Evolutionary conservation across 2,888 invertebrate species (phyloP).

Genomic region (Cristatella mucedo): DNA sequence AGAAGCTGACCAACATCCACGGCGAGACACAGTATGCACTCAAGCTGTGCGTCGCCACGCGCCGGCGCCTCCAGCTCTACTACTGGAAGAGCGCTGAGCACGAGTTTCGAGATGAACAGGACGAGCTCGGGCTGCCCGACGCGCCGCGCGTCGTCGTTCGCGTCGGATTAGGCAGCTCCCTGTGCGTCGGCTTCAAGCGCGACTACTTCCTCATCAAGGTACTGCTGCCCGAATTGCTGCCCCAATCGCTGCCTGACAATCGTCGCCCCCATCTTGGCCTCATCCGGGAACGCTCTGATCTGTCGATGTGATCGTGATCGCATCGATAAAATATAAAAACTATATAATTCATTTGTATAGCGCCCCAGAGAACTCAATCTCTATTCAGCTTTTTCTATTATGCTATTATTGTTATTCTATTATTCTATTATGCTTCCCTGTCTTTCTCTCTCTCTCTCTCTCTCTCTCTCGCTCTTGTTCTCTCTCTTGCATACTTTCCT

Average conservation of each 20-base stretch:
- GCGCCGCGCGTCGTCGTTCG: conserved; percentile 63
- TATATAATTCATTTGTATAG: not conserved
- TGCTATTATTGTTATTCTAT: too few species aligned
- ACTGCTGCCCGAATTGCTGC: conserved; percentile 36
- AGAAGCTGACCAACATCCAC: conserved; percentile 49
- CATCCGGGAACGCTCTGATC: too few species aligned
- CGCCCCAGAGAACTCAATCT: not conserved
- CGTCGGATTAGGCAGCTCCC: conserved; percentile 65
- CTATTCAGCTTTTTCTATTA: conserved; percentile 2
- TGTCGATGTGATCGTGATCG: conserved; percentile 1
- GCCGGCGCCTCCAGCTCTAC: conserved; percentile 49
- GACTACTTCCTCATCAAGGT: conserved; percentile 64
- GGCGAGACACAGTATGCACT: conserved; percentile 60
- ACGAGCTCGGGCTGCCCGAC: conserved; percentile 60
- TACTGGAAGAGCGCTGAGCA: conserved; percentile 74
- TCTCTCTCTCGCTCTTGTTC: too few species aligned
- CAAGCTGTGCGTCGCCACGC: conserved; percentile 62
- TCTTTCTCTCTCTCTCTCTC: too few species aligned
- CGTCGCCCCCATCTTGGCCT: too few species aligned
- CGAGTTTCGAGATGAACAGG: conserved; percentile 34
- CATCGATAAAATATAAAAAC: not conserved
- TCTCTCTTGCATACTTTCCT: too few species aligned
- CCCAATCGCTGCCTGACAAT: too few species aligned
- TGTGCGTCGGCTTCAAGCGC: conserved; percentile 70
- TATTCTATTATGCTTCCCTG: too few species aligned